Percentiles rank a stretch among this genome's conserved stretches.
Conservation (phyloP, 2,113 vertebrate genomes). For the Willisornis vidua region DNA sequence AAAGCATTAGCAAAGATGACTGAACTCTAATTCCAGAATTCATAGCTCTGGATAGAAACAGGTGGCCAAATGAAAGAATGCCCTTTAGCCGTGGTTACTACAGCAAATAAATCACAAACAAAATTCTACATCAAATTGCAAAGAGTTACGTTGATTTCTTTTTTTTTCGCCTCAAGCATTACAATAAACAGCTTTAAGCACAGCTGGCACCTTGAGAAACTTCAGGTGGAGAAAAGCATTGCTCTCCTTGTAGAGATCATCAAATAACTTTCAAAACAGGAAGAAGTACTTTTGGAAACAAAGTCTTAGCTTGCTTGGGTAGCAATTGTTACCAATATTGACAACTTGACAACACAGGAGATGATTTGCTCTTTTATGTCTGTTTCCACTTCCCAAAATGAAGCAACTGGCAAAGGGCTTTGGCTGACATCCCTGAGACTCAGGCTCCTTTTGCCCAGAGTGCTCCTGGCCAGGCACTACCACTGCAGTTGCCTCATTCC, state of each 20-base stretch:
- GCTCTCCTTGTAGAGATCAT: not conserved
- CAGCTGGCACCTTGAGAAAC: not conserved
- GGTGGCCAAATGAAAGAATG: not conserved
- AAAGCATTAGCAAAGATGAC: not conserved
- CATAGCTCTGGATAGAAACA: not conserved
- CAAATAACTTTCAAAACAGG: not conserved
- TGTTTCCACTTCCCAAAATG: not conserved
- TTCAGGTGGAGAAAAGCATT: not conserved
- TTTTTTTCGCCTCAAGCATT: not conserved
- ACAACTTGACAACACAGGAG: not conserved
- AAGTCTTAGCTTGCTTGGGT: not conserved
- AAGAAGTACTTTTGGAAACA: not conserved
- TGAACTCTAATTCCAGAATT: not conserved
- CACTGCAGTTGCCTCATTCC: not conserved
- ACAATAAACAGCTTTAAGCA: not conserved
- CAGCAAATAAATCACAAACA: not conserved
- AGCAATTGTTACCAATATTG: not conserved
- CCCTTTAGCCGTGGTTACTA: not conserved
- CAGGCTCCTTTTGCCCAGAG: accelerated
- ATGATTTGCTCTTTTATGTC: not conserved
- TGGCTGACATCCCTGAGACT: not conserved
- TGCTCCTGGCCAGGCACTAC: not conserved
- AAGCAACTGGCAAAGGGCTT: not conserved
- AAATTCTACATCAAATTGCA: not conserved
- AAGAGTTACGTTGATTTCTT: not conserved